These are phyloP conservation scores for Agrotis puta DNA, from an alignment of 2,888 invertebrate genomes.

Conservation along the genomic window DNA sequence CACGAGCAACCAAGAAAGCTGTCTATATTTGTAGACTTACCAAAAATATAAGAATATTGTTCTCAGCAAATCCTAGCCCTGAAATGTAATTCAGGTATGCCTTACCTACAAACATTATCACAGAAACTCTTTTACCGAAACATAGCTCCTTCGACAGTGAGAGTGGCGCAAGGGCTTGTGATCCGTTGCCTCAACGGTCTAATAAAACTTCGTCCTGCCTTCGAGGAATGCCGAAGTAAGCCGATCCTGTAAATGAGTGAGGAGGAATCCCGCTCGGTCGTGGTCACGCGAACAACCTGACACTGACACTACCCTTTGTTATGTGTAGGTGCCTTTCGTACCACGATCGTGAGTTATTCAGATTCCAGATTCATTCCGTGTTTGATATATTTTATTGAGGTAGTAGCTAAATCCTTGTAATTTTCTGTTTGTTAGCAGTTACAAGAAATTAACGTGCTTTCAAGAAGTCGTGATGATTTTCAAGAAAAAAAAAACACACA, in stretches of 20 bases:
- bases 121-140: conserved; percentile 42
- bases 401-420: conserved; percentile 11
- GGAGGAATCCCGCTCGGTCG: conserved; percentile 77
- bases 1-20: background rate
- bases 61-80: background rate
- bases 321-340: conserved; percentile 66
- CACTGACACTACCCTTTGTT: conserved; percentile 81
- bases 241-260: conserved; percentile 84
- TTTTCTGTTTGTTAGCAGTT: background rate
- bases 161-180: conserved; percentile 61
- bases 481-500: background rate
- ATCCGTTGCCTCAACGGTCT: conserved; percentile 70
- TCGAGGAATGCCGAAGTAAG: conserved; percentile 83
- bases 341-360: conserved; percentile 79
- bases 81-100: background rate
- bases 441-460: background rate
- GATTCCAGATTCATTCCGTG: conserved; percentile 78
- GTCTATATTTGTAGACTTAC: background rate
- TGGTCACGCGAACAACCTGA: conserved; percentile 87
- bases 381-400: conserved; percentile 71
- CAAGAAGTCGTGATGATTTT: background rate
- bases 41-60: background rate
- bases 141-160: conserved; percentile 50
- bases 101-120: conserved; percentile 1
- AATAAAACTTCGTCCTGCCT: conserved; percentile 80